Evolutionary conservation across 2,888 invertebrate species (phyloP).

Genomic region (Ptychoptera contaminata): DNA sequence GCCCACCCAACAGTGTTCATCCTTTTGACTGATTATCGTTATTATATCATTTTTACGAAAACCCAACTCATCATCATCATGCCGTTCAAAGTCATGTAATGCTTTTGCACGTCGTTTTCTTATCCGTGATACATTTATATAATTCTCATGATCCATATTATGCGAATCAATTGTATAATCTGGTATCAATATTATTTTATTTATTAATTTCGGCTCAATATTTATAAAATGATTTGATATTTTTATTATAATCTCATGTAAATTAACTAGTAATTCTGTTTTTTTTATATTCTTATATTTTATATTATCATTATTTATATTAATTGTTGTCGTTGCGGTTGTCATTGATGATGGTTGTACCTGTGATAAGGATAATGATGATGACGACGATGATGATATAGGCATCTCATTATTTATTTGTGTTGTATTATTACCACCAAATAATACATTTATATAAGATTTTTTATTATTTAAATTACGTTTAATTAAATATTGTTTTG

Average conservation of each 20-base stretch:
- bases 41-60: constrained; percentile 98
- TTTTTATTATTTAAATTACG: too few relatives aligned
- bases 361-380: too few relatives aligned
- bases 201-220: constrained; percentile 71
- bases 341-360: too few relatives aligned
- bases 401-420: too few relatives aligned
- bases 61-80: constrained; percentile 96
- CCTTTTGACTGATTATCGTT: constrained; percentile 90
- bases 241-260: constrained; percentile 89
- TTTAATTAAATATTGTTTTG: constrained; percentile 64
- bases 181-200: constrained; percentile 66
- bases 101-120: constrained; percentile 88
- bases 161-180: constrained; percentile 95
- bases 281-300: constrained; percentile 95
- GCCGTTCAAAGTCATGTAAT: constrained; percentile 85
- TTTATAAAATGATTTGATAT: constrained; percentile 89
- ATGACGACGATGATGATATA: too few relatives aligned
- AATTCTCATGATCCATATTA: constrained; percentile 83
- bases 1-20: constrained; percentile 98
- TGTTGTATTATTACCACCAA: too few relatives aligned
- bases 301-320: constrained; percentile 48
- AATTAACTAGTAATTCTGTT: constrained; percentile 95
- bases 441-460: too few relatives aligned
- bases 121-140: constrained; percentile 80
- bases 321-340: too few relatives aligned